Base-by-base conservation (phyloP, 2,888 invertebrate species). In the Cacoxenus indagator region DNA sequence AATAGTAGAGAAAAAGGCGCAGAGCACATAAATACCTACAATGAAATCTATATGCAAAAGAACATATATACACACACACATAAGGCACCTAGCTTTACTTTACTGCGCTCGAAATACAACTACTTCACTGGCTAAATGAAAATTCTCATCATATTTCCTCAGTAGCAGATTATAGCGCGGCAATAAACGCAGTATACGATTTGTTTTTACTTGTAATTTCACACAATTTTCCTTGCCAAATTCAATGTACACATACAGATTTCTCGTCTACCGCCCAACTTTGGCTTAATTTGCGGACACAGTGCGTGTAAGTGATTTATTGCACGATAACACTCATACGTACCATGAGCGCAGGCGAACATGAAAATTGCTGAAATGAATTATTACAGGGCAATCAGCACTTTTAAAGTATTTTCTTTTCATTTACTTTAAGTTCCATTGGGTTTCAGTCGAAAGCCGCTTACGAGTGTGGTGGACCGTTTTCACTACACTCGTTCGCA, bases 1-100 rank as follows among this genome's bases (percentile, higher is more conserved):
- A 57, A 26, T 29, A 11, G 26, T 6, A 54, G 24, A 24, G 11
- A 65, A 65, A 11, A 31, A 55, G 22, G 37, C 61, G 19, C 37
- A 37, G 55, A 67, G 71, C 70, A 74, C 69, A 77, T 19, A 65
- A 65, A 65, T 65, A 55, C 71, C 73, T 64, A 67, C 31, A 71
- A 67, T 54, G 62, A 77, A 77, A 77, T 77, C 76, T 77, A 77
- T 77, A 77, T 76, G 54, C 48, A 70, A 68, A n/a, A n/a, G n/a
- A n/a, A n/a, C n/a, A n/a, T n/a, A 70, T 69, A 72, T 69, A 73
- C 65, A 71, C 48, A 68, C 66, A 57, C 27, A 69, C 67, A 67
- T 67, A 66, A 70, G 67, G 54, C 57, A 69, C 67, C 77, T 74
- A 71, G 72, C 74, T 73, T 76, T 74, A 70, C 73, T 70, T 73